Evolutionary conservation across 1,140 invertebrate genomes (phyloP).

Genomic region (Platyscapa corneri): DNA sequence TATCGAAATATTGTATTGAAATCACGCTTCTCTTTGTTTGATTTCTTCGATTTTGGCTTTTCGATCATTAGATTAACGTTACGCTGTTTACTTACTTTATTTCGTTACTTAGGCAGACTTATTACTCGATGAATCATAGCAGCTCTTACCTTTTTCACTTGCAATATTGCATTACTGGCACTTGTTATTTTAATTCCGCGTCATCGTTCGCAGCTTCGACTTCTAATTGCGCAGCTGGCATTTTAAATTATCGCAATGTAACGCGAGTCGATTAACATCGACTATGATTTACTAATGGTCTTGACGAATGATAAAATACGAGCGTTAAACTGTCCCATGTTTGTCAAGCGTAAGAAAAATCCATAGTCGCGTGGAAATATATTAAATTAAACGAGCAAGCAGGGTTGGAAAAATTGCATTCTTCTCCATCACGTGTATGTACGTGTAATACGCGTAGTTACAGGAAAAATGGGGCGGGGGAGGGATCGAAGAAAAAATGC

Average conservation of each 20-base stretch:
- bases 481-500: not conserved
- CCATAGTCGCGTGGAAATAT: not conserved
- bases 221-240: not conserved
- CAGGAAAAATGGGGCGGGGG: too few species aligned
- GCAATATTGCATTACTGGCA: too few species aligned
- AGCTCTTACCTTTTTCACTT: not conserved
- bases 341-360: not conserved
- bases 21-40: conserved; percentile 35
- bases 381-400: not conserved
- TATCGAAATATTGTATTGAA: conserved; percentile 41
- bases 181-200: too few species aligned
- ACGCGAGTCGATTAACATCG: not conserved
- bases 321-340: not conserved
- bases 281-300: not conserved
- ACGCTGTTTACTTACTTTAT: not conserved
- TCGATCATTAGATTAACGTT: conserved; percentile 22
- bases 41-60: conserved; percentile 18
- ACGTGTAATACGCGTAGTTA: too few species aligned
- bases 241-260: not conserved
- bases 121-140: not conserved
- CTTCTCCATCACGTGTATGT: too few species aligned
- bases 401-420: too few species aligned
- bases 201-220: not conserved
- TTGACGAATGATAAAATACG: not conserved
- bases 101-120: not conserved